Evolutionary conservation across 2,888 invertebrate species (phyloP).

Genomic region (Leucania comma): DNA sequence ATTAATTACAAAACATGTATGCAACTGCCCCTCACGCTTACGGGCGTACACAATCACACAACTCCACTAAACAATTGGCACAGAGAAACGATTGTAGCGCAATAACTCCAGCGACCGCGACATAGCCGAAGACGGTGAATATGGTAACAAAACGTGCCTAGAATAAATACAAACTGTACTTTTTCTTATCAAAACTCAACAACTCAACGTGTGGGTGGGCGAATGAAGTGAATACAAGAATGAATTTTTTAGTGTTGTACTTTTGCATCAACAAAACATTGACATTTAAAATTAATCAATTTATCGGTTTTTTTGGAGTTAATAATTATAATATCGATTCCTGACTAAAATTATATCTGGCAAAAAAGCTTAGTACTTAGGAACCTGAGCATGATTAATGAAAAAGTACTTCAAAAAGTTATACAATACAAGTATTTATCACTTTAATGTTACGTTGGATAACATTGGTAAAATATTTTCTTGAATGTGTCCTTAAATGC

Average conservation of each 20-base stretch:
- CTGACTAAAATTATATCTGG: no score
- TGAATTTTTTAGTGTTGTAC: conserved; percentile 70
- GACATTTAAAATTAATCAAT: conserved; percentile 18
- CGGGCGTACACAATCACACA: conserved; percentile 73
- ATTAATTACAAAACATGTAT: conserved; percentile 86
- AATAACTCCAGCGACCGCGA: conserved; percentile 69
- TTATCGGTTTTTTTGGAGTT: background rate
- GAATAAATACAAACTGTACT: conserved; percentile 77
- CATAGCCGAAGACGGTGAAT: conserved; percentile 71
- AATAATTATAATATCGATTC: background rate
- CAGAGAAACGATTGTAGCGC: conserved; percentile 66
- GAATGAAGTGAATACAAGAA: conserved; percentile 67
- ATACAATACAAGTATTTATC: no score
- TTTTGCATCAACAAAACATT: conserved; percentile 41
- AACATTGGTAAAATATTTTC: no score
- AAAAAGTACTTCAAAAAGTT: no score
- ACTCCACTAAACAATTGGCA: conserved; percentile 70
- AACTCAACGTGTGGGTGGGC: conserved; percentile 77
- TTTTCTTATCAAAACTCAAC: conserved; percentile 77
- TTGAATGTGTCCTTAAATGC: no score
- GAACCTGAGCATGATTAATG: no score
- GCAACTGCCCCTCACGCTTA: conserved; percentile 74
- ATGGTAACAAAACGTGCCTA: conserved; percentile 75
- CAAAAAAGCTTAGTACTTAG: no score
- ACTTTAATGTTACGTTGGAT: no score